phyloP scores from a whole-genome alignment of 2,113 vertebrate species.

The human region DNA sequence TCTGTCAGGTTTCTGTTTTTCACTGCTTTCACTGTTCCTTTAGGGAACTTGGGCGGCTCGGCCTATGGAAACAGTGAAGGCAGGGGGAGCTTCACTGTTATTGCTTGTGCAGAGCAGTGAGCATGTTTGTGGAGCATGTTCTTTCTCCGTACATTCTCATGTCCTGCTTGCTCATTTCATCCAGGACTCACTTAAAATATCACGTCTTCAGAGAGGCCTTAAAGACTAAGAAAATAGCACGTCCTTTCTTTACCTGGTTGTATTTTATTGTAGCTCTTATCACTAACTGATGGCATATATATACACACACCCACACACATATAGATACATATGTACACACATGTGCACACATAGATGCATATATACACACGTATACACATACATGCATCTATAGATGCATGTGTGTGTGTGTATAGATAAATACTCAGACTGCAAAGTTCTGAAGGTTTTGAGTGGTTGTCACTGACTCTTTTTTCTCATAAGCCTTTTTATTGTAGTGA shows the following conservation, averaged over 20 bases:
- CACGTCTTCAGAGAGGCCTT: background rate
- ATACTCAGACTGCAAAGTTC: background rate
- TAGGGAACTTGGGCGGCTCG: fast-evolving
- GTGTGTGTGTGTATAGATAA: no score
- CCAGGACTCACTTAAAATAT: background rate
- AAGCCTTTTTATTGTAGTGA: background rate
- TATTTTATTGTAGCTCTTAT: background rate
- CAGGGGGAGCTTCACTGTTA: fast-evolving
- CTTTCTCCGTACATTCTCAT: background rate
- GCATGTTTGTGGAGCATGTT: no score
- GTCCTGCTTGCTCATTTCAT: background rate
- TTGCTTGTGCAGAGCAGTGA: no score
- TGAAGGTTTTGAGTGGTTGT: background rate
- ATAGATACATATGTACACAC: no score
- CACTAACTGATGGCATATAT: background rate
- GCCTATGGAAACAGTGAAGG: no score
- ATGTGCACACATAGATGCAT: fast-evolving
- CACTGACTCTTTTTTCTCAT: background rate
- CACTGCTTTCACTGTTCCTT: no score
- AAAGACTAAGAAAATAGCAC: background rate
- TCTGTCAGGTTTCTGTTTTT: no score
- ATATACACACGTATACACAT: background rate
- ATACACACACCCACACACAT: background rate
- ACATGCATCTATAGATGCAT: no score
- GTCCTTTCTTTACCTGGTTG: background rate